phyloP scores from a whole-genome alignment of 2,888 invertebrate genomes.

The Erebia aethiops region DNA sequence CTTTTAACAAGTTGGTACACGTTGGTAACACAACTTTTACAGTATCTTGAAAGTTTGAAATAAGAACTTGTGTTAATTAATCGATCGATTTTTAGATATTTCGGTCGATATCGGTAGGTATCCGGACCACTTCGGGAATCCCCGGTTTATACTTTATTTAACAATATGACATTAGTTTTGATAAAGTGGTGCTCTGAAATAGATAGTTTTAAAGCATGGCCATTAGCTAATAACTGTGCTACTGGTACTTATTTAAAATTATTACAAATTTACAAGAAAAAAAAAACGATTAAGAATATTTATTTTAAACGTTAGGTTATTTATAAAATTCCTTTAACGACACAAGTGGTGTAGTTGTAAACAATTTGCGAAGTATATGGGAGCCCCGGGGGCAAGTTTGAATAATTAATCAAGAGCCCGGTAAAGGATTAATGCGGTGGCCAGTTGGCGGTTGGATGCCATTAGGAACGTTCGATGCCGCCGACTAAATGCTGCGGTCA shows the following conservation, averaged over 20 bases:
- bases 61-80: too few species aligned
- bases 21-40: too few species aligned
- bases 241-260: not conserved
- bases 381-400: slow-evolving; percentile 69
- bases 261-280: not conserved
- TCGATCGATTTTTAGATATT: too few species aligned
- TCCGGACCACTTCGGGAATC: too few species aligned
- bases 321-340: slow-evolving; percentile 29
- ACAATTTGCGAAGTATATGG: slow-evolving; percentile 68
- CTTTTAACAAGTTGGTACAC: too few species aligned
- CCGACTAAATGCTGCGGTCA: slow-evolving; percentile 74
- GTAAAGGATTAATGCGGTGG: slow-evolving; percentile 82
- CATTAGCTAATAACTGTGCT: not conserved
- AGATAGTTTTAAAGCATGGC: too few species aligned
- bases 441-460: slow-evolving; percentile 79
- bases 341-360: slow-evolving; percentile 54
- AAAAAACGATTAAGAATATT: not conserved
- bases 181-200: not conserved
- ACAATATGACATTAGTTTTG: not conserved
- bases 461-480: slow-evolving; percentile 77
- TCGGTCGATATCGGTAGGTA: too few species aligned
- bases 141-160: not conserved
- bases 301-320: slow-evolving; percentile 16
- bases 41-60: too few species aligned
- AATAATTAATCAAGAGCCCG: slow-evolving; percentile 80